Base-by-base conservation (phyloP, 2,113 vertebrate genomes). In the Carassius carassius region DNA sequence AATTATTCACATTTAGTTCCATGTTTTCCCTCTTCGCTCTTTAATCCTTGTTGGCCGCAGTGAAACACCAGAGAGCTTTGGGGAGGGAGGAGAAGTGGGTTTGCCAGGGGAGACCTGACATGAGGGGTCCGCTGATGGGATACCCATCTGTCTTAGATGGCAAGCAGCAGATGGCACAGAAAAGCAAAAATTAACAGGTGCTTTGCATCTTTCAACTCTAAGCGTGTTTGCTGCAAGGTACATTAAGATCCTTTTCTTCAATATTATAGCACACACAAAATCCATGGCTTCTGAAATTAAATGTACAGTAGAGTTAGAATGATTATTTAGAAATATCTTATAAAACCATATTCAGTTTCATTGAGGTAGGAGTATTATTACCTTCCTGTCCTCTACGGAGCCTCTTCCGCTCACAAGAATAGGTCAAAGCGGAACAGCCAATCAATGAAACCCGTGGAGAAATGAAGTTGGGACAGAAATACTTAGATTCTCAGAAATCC, bases 101-200 rank as follows among this genome's bases (percentile, higher is more conserved):
- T 51, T 70, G 25, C 47, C n/a, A 63, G 54, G 54, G 63, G 54
- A 29, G 51, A 62, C 29, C 62, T 32, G 73, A 14, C 10, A 32
- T 56, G 23, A 56, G 21, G 70, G 63, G 65, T 23, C 77, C 12
- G 16, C 35, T 78, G 65, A 85, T 78, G 37, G 51, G 37, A 44
- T 62, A 63, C 78, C 72, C 82, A 85, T 88, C 84, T 84, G 65
- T 56, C 63, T 73, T 14, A 32, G 37, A 84, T 72, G 75, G 84
- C 54, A 75, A 10, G 65, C 12, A 87, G 83, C 78, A 87, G 87
- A 88, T 86, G 87, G 76, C 41, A 74, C 77, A 35, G 49, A 82
- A 7, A 56, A 21, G 21, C 25, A 72, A 85, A 73, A 87, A 67
- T 81, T 21, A 60, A 32, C 54, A 25, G 70, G 60, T 85, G 56